A percentile compares a stretch with the other conserved stretches of the same genome.
Evolutionary conservation across 2,797 vertebrate genomes (phyloP).

Genomic region (Spatula versicolor): DNA sequence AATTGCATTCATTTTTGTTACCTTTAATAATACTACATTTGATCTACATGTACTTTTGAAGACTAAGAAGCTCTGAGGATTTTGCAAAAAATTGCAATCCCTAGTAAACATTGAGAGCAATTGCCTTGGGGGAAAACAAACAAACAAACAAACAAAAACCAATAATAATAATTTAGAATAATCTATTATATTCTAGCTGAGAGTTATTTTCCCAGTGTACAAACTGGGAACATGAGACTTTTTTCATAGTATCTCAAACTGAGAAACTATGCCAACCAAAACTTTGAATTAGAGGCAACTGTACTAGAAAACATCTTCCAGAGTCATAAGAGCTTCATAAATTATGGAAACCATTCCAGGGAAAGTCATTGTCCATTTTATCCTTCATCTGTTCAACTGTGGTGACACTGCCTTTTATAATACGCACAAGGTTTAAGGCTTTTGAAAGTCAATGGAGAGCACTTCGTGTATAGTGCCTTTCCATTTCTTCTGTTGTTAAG

Average conservation of each 20-base stretch:
- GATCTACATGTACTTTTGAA: neutral
- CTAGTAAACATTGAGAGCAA: neutral
- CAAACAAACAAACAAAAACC: neutral
- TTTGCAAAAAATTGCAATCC: neutral
- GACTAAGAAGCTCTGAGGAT: neutral
- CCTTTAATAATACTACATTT: neutral
- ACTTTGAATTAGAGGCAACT: neutral
- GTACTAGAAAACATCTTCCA: neutral
- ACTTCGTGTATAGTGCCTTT: neutral
- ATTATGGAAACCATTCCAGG: neutral
- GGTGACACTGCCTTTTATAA: neutral
- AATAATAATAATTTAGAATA: neutral
- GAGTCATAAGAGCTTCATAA: neutral
- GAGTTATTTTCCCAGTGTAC: neutral
- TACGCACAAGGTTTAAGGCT: neutral
- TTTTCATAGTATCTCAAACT: neutral
- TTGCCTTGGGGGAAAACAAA: neutral
- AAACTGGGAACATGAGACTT: neutral
- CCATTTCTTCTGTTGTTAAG: neutral
- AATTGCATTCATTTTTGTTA: neutral
- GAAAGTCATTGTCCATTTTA: neutral
- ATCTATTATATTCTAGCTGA: neutral
- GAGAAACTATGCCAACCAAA: neutral
- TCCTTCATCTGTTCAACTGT: neutral
- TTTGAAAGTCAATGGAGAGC: neutral